A percentile compares a stretch with the other conserved stretches of the same genome.
Conservation (phyloP, 2,113 vertebrate genomes). For the Turdus rufiventris region DNA sequence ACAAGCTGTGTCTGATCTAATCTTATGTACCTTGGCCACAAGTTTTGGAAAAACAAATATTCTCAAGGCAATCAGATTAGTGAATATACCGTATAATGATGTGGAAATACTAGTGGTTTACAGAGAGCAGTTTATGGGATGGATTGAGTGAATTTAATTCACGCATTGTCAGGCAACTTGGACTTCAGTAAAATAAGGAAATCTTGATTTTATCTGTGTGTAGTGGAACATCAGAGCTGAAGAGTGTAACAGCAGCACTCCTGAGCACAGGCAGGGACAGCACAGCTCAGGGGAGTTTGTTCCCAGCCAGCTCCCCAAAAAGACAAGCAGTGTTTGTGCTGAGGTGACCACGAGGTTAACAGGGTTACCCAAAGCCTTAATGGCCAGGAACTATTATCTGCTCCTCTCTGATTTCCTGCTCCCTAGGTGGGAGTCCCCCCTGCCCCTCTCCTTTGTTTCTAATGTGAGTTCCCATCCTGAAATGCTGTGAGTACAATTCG, state of each 20-base stretch:
- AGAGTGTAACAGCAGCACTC: not conserved
- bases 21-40: slow-evolving; percentile 67
- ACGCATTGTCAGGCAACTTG: not conserved
- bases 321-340: not conserved
- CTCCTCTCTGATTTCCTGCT: slow-evolving; percentile 47
- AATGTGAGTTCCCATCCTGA: slow-evolving; percentile 40
- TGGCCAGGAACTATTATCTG: slow-evolving; percentile 23
- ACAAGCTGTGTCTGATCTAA: slow-evolving; percentile 64
- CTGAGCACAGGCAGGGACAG: not conserved
- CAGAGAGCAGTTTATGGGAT: slow-evolving; percentile 30
- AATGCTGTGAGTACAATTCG: not conserved
- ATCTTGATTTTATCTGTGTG: not conserved
- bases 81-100: not conserved
- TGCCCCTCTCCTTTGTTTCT: slow-evolving; percentile 47
- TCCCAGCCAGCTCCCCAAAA: not conserved
- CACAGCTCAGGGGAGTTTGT: not conserved
- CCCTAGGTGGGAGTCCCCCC: slow-evolving; percentile 20
- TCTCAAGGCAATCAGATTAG: slow-evolving; percentile 62
- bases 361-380: not conserved
- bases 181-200: not conserved
- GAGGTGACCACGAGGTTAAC: slow-evolving; percentile 11
- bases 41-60: slow-evolving; percentile 67
- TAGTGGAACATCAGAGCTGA: not conserved
- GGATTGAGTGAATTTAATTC: slow-evolving; percentile 25
- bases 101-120: slow-evolving; percentile 34